These are phyloP conservation scores for Enteromius paludinosus DNA, from an alignment of 2,797 vertebrate genomes.

Conservation along the genomic window DNA sequence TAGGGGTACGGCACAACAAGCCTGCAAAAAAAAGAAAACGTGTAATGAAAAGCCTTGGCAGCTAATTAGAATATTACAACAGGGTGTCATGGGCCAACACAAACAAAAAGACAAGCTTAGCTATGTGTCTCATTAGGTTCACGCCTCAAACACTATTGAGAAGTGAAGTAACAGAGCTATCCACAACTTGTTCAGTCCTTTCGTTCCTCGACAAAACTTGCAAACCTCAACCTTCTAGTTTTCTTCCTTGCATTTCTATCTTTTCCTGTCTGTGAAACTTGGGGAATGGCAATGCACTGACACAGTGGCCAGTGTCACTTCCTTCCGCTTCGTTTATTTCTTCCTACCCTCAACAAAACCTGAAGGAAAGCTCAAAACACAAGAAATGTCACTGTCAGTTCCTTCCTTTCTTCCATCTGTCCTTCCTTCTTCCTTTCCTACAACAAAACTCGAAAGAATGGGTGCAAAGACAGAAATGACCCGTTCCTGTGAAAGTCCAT, in stretches of 20 bases:
- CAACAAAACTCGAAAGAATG: not conserved
- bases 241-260: not conserved
- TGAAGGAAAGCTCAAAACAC: slow-evolving; percentile 5
- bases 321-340: not conserved
- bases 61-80: slow-evolving; percentile 30
- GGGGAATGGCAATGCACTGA: not conserved
- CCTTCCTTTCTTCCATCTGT: not conserved
- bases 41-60: slow-evolving; percentile 11
- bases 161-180: not conserved
- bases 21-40: not conserved
- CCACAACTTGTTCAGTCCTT: not conserved
- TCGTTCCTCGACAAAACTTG: not conserved
- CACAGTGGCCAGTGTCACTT: slow-evolving; percentile 7
- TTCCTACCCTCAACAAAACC: slow-evolving; percentile 1
- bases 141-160: not conserved
- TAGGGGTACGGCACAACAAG: not conserved
- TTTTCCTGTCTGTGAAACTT: not conserved
- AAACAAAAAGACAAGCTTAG: slow-evolving; percentile 37
- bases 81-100: not conserved
- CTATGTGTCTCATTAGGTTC: slow-evolving; percentile 30
- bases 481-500: not conserved
- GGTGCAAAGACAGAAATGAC: not conserved
- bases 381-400: not conserved
- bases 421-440: not conserved
- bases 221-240: not conserved